phyloP scores from a whole-genome alignment of 2,888 invertebrate species.

The Pachymerium ferrugineum region DNA sequence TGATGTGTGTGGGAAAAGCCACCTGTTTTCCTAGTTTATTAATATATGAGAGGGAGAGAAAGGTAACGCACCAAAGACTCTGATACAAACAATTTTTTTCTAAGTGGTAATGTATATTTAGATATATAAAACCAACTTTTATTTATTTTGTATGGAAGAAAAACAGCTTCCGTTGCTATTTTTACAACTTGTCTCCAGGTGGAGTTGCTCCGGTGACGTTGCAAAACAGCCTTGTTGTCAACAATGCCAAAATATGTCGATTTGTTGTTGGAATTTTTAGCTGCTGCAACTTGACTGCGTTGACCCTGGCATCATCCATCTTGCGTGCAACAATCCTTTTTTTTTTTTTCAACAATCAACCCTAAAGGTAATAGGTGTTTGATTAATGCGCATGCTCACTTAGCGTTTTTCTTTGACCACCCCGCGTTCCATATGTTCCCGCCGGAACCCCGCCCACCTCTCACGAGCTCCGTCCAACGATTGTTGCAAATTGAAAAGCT shows the following conservation, averaged over 20 bases:
- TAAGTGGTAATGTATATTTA: no score
- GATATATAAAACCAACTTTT: no score
- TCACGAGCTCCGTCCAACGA: slow-evolving; percentile 6
- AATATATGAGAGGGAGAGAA: slow-evolving; percentile 10
- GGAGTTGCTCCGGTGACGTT: not conserved
- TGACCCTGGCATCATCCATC: slow-evolving; percentile 11
- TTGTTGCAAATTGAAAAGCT: slow-evolving; percentile 7
- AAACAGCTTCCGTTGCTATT: no score
- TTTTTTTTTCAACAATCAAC: slow-evolving; percentile 5
- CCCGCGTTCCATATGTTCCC: slow-evolving; percentile 25
- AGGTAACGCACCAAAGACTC: not conserved
- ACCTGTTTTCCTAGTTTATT: slow-evolving; percentile 27
- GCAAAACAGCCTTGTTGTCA: not conserved
- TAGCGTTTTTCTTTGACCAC: slow-evolving; percentile 25
- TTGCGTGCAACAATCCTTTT: not conserved
- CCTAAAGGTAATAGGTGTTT: slow-evolving; percentile 16
- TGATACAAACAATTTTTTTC: not conserved
- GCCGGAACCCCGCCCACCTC: slow-evolving; percentile 14
- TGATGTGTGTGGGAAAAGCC: slow-evolving; percentile 27
- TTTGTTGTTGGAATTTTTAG: not conserved
- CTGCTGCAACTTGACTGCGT: not conserved
- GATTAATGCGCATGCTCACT: slow-evolving; percentile 27
- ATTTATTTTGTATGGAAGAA: no score
- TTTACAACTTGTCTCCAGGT: no score
- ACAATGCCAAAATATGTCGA: slow-evolving; percentile 9